These are phyloP conservation scores for Sacculina carcini DNA, from an alignment of 2,888 invertebrate genomes.

Conservation along the genomic window DNA sequence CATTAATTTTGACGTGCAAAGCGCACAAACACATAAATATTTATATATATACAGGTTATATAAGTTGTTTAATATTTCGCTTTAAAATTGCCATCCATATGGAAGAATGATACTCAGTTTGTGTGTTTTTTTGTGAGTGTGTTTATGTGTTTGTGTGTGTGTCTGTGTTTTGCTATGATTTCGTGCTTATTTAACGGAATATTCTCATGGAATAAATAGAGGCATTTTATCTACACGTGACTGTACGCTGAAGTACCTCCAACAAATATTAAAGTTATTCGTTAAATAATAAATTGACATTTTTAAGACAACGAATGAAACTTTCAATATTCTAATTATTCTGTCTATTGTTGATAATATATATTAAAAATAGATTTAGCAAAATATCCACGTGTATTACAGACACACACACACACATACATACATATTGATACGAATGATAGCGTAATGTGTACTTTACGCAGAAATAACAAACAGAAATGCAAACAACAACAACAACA, in stretches of 20 bases:
- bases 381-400: neutral
- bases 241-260: too few species aligned
- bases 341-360: neutral
- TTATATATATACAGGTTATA: neutral
- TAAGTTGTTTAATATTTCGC: neutral
- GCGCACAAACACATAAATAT: neutral
- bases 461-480: neutral
- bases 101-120: neutral
- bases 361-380: neutral
- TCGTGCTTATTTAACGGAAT: too few species aligned
- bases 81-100: neutral
- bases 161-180: neutral
- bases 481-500: too few species aligned
- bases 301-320: too few species aligned
- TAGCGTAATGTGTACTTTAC: neutral
- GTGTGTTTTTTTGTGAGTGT: neutral
- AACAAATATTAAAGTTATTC: too few species aligned
- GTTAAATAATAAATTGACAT: too few species aligned
- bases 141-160: neutral
- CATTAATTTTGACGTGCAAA: too few species aligned
- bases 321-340: too few species aligned
- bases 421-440: neutral
- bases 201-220: too few species aligned
- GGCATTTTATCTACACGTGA: too few species aligned
- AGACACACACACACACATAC: neutral